Percentiles rank a stretch among this genome's conserved stretches.
phyloP scores from a whole-genome alignment of 2,797 vertebrate genomes.

The Ptychadena robeensis region DNA sequence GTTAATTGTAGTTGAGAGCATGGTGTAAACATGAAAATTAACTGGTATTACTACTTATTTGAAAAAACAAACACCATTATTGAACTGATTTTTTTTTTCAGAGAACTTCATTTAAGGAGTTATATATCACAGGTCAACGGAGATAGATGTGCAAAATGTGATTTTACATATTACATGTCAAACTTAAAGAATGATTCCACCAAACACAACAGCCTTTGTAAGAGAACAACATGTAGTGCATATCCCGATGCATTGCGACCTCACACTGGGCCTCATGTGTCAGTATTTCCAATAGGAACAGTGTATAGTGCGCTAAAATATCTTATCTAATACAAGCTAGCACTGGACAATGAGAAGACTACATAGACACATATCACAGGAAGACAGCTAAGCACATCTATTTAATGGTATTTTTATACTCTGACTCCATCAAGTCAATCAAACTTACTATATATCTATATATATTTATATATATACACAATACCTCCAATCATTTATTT shows the following conservation, averaged over 20 bases:
- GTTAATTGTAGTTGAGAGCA: conserved; percentile 35
- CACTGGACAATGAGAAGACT: background rate
- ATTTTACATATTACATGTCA: background rate
- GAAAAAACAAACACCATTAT: background rate
- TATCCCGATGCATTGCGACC: no score
- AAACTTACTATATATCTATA: no score
- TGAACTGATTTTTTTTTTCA: background rate
- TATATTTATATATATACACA: no score
- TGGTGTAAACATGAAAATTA: background rate
- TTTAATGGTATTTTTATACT: background rate
- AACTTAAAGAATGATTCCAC: background rate
- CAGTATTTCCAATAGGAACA: background rate
- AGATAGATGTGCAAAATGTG: background rate
- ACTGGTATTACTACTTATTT: background rate
- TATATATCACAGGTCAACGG: background rate
- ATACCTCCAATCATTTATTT: background rate
- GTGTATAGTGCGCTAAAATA: background rate
- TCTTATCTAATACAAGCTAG: background rate
- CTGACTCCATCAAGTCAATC: background rate
- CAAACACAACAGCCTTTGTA: background rate
- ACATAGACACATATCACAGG: background rate
- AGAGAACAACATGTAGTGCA: background rate
- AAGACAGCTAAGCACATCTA: background rate
- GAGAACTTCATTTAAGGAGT: background rate
- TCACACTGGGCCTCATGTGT: background rate